These are phyloP conservation scores for Listrodromus nycthemerus DNA, from an alignment of 2,888 invertebrate species.

Conservation along the genomic window DNA sequence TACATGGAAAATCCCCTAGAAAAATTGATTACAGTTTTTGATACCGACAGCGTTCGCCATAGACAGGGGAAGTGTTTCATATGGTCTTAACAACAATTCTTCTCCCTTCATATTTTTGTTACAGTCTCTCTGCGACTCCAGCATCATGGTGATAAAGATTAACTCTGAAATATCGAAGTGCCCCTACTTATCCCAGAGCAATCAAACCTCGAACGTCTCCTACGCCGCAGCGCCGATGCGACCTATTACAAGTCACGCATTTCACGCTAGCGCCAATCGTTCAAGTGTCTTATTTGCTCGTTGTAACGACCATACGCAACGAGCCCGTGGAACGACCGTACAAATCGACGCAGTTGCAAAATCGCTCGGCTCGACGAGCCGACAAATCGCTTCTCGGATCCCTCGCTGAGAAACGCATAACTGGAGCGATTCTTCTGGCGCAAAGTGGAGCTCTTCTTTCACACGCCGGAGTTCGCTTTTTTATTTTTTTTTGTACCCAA, in stretches of 20 bases:
- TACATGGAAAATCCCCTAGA: no score
- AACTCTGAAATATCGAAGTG: background rate
- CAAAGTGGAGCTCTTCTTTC: slow-evolving; percentile 68
- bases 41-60: background rate
- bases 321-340: slow-evolving; percentile 18
- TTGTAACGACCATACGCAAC: slow-evolving; percentile 14
- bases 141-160: background rate
- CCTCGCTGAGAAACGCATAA: slow-evolving; percentile 38
- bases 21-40: background rate
- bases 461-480: slow-evolving; percentile 68
- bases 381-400: slow-evolving; percentile 69
- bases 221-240: background rate
- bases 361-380: slow-evolving; percentile 59
- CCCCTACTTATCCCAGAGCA: background rate
- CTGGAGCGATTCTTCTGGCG: slow-evolving; percentile 69
- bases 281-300: background rate
- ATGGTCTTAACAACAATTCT: background rate
- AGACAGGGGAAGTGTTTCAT: background rate
- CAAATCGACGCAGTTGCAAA: slow-evolving; percentile 56
- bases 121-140: background rate
- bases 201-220: background rate
- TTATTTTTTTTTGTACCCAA: slow-evolving; percentile 67
- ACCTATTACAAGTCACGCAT: background rate
- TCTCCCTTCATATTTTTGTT: background rate
- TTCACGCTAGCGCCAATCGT: background rate